A percentile compares a stretch with the other conserved stretches of the same genome.
phyloP scores from a whole-genome alignment of 2,113 vertebrate genomes.

The Cygnus buccinator region DNA sequence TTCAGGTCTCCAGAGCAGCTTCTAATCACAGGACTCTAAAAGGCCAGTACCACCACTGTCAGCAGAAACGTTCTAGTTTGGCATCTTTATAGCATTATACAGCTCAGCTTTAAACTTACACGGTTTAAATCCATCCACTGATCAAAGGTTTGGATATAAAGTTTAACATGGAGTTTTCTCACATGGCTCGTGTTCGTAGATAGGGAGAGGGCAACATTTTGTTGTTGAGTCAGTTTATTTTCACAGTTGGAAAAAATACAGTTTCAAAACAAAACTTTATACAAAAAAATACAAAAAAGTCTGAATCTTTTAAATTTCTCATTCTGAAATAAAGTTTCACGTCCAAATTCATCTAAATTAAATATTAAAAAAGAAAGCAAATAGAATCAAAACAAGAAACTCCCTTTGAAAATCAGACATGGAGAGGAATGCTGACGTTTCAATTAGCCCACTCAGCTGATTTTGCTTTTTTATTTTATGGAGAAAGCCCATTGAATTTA shows the following conservation, averaged over 20 bases:
- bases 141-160: conserved; percentile 23
- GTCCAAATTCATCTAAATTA: neutral
- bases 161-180: neutral
- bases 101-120: neutral
- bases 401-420: neutral
- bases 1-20: neutral
- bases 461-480: neutral
- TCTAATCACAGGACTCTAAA: neutral
- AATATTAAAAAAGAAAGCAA: neutral
- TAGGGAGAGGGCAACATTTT: neutral
- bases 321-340: neutral
- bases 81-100: neutral
- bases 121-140: neutral
- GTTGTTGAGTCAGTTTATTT: neutral
- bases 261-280: neutral
- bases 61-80: neutral
- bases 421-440: neutral
- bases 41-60: neutral
- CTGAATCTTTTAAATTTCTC: neutral
- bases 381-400: neutral
- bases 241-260: neutral
- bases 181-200: neutral
- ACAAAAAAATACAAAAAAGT: neutral
- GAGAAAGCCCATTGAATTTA: neutral
- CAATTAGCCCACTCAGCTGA: neutral